Evolutionary conservation across 2,113 vertebrate species (phyloP).

Genomic region (Cynoglossus semilaevis): DNA sequence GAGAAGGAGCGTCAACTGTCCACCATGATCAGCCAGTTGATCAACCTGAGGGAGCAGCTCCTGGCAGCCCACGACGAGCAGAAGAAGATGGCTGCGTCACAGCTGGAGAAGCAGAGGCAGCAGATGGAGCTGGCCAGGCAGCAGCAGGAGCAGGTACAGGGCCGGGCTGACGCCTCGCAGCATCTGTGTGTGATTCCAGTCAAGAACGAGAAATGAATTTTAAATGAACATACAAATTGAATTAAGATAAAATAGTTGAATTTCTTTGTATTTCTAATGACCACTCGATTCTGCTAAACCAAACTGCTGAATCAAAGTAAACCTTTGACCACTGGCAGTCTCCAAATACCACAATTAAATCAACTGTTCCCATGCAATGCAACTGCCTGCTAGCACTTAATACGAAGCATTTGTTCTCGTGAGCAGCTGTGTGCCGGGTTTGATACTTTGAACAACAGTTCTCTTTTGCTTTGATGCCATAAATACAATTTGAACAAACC

Average conservation of each 20-base stretch:
- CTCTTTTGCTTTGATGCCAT: not conserved
- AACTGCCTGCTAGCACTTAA: not conserved
- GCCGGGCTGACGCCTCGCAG: not conserved
- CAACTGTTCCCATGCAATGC: not conserved
- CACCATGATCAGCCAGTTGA: slow-evolving; percentile 93
- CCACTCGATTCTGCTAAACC: too few relatives aligned
- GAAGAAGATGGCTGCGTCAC: slow-evolving; percentile 94
- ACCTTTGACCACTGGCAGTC: not conserved
- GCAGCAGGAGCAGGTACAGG: slow-evolving; percentile 91
- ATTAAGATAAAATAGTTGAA: not conserved
- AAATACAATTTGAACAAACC: not conserved
- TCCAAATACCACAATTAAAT: not conserved
- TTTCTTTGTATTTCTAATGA: too few relatives aligned
- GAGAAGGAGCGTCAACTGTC: slow-evolving; percentile 94
- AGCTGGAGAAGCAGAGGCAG: slow-evolving; percentile 94
- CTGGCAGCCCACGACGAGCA: slow-evolving; percentile 91
- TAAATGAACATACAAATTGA: not conserved
- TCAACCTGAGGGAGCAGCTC: slow-evolving; percentile 93
- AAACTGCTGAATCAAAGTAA: not conserved
- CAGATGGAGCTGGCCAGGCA: slow-evolving; percentile 96
- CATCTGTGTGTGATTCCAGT: not conserved
- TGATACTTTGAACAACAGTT: not conserved
- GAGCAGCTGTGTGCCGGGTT: not conserved
- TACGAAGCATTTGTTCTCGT: not conserved
- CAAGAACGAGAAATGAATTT: not conserved